These are phyloP conservation scores for Falco naumanni DNA, from an alignment of 2,797 vertebrate genomes.

Conservation along the genomic window DNA sequence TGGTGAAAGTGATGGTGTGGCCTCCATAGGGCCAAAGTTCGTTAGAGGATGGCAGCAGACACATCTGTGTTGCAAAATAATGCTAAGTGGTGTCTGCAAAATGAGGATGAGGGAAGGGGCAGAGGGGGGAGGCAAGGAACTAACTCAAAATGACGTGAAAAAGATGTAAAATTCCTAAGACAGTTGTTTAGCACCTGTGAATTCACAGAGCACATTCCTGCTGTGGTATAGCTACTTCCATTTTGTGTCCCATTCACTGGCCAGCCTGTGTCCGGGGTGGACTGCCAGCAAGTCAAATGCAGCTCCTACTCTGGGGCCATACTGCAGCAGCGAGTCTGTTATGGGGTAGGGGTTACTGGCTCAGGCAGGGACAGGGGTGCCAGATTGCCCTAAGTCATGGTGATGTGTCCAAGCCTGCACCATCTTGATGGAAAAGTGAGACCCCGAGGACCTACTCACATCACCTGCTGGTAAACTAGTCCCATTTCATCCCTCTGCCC, in stretches of 20 bases:
- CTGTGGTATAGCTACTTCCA: background rate
- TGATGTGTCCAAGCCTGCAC: background rate
- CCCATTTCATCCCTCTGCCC: background rate
- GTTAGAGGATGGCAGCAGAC: background rate
- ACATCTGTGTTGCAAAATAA: background rate
- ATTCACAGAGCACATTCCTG: background rate
- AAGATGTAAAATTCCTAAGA: background rate
- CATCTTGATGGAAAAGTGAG: background rate
- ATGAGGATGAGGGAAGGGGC: background rate
- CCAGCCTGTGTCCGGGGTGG: too few relatives aligned
- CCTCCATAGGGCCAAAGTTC: background rate
- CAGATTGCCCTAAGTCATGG: fast-evolving
- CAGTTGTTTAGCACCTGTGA: background rate
- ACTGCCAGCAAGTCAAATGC: background rate
- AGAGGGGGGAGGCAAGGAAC: background rate
- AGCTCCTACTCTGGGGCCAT: background rate
- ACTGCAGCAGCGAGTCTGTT: fast-evolving
- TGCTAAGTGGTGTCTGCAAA: background rate
- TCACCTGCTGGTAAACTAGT: background rate
- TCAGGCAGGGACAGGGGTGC: background rate
- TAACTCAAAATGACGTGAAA: background rate
- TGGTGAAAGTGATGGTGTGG: background rate
- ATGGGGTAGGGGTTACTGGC: background rate
- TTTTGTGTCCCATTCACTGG: background rate
- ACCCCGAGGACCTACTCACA: background rate